These are phyloP conservation scores for Orthosia gothica DNA, from an alignment of 2,888 invertebrate genomes.

Conservation along the genomic window DNA sequence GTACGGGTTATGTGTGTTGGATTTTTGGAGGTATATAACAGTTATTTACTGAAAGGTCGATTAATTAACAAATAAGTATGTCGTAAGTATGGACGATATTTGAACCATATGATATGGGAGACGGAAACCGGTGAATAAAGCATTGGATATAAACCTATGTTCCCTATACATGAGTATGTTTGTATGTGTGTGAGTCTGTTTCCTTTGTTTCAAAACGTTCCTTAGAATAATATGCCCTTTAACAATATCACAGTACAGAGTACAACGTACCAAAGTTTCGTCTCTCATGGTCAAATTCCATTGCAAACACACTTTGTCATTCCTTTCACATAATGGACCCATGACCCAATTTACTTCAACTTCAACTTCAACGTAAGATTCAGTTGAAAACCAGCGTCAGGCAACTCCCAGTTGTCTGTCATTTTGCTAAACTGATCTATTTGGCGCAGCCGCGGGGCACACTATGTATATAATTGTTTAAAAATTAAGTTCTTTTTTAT, in stretches of 20 bases:
- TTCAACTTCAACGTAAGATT: no score
- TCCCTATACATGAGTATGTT: no score
- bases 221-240: no score
- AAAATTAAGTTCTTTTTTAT: no score
- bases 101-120: not conserved
- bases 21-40: constrained; percentile 36
- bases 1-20: constrained; percentile 48
- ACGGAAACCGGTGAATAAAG: not conserved
- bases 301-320: not conserved
- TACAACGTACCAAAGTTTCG: not conserved
- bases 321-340: not conserved
- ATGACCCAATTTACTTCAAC: not conserved
- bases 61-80: constrained; percentile 18
- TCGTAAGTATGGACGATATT: not conserved
- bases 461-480: no score
- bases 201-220: no score
- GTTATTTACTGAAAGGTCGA: not conserved
- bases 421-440: no score
- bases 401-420: no score
- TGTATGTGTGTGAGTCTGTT: no score
- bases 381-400: no score
- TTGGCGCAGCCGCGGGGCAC: no score
- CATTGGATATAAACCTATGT: no score
- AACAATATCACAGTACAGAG: not conserved
- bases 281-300: not conserved